Base-by-base conservation (phyloP, 1,140 invertebrate species). In the Asbolus verrucosus region DNA sequence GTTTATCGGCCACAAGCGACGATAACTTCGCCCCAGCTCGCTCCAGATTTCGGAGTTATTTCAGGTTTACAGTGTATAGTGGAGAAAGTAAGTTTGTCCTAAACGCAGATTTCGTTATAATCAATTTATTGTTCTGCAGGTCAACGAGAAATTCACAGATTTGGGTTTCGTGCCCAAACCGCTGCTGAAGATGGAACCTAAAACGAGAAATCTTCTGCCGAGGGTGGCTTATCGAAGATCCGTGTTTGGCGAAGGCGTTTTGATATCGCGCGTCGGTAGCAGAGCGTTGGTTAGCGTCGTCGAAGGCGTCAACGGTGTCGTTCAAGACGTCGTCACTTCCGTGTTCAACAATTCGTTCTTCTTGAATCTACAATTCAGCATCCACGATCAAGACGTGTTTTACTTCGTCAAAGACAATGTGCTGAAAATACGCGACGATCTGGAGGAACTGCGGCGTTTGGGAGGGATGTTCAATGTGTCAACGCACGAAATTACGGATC, bases 401-500 rank as follows among this genome's bases (percentile, higher is more conserved):
- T 97, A 97, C 78, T 97, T 98, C 82, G 93, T 98, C 0, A 98
- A 98, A 81, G 92, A 95, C 74, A 95, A 94, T 77, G 88, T 90
- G 0, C 79, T 94, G 19, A 95, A 95, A 81, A 89, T 94, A 16
- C 86, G 91, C 19, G 94, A 96, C 74, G 96, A 98, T 78, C 90
- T 93, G 84, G 92, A 95, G 71, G 93, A 96, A 73, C 83, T 98
- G 13, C 85, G 91, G 54, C 84, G 94, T 19, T 82, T 96, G 0
- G 93, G 93, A 1, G 93, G 93, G 6, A 92, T 94, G 86, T 96
- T 98, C 74, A 98, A 98, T 81, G 92, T 98, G 15, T 94, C 95
- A 6, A 93, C 95, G 0, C 94, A 97, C 73, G 93, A 95, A 78
- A 92, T 90, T 0, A 91, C 91, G 39, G 92, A 95, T 71, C 90